Conservation (phyloP, 2,888 invertebrate species). For the Papilio protenor region DNA sequence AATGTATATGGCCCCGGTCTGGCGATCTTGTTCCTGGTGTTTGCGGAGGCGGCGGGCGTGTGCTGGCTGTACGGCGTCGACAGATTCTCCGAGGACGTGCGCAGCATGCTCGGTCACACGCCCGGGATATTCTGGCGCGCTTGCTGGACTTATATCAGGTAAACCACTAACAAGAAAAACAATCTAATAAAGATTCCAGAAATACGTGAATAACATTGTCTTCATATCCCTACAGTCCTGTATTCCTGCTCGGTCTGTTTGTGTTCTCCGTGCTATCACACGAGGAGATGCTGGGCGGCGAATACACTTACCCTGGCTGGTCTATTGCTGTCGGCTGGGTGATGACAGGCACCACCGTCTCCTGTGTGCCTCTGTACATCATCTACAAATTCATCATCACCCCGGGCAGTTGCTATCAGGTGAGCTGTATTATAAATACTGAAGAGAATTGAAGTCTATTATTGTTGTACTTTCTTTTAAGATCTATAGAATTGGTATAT, state of each 20-base stretch:
- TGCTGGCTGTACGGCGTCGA: constrained; percentile 96
- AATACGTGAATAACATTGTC: neutral
- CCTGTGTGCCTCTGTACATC: constrained; percentile 93
- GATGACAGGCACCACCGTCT: constrained; percentile 92
- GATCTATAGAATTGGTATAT: too few relatives aligned
- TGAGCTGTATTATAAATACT: constrained; percentile 45
- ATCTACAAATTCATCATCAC: constrained; percentile 90
- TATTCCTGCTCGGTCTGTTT: constrained; percentile 93
- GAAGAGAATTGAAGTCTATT: neutral
- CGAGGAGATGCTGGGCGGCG: constrained; percentile 90
- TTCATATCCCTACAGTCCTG: constrained; percentile 84
- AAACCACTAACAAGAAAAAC: neutral
- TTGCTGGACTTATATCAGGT: constrained; percentile 92
- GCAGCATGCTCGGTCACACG: constrained; percentile 91
- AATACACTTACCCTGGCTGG: constrained; percentile 92
- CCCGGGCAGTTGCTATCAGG: constrained; percentile 82
- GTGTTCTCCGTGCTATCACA: constrained; percentile 92
- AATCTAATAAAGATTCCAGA: neutral
- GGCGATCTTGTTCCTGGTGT: constrained; percentile 95
- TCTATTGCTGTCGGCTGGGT: constrained; percentile 92
- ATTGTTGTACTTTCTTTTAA: neutral
- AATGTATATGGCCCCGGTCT: constrained; percentile 95
- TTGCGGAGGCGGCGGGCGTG: constrained; percentile 95
- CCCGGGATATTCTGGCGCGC: constrained; percentile 92
- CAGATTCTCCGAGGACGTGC: constrained; percentile 91